phyloP scores from a whole-genome alignment of 2,113 vertebrate species.

The Gavialis gangeticus region DNA sequence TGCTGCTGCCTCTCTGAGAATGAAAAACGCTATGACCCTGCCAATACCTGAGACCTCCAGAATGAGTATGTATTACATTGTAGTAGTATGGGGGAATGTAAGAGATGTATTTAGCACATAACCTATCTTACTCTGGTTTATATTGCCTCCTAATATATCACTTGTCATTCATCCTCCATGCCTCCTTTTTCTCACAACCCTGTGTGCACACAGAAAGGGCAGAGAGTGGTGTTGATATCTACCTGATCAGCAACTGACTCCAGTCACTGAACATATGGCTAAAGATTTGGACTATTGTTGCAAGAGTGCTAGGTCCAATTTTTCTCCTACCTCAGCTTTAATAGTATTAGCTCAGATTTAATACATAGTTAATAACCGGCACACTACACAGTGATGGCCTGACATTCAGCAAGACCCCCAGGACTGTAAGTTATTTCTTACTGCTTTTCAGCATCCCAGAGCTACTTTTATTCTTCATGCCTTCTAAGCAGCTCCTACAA shows the following conservation, averaged over 20 bases:
- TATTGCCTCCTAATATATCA: neutral
- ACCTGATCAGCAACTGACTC: slow-evolving; percentile 12
- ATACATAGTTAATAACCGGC: slow-evolving; percentile 1
- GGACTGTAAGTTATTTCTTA: neutral
- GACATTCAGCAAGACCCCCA: neutral
- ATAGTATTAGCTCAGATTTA: slow-evolving; percentile 20
- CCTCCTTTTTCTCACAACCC: neutral
- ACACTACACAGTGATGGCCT: neutral
- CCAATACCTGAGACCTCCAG: neutral
- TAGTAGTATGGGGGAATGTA: too few species aligned
- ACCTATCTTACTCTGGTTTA: neutral
- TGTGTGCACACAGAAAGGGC: neutral
- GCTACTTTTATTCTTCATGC: neutral
- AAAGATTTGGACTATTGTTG: slow-evolving; percentile 19
- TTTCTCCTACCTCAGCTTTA: neutral
- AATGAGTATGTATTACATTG: neutral
- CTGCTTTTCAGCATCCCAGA: neutral
- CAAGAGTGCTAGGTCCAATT: neutral
- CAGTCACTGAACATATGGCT: neutral
- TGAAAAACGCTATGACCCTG: too few species aligned
- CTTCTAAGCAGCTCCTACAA: neutral
- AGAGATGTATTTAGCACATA: neutral
- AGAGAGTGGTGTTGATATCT: slow-evolving; percentile 9
- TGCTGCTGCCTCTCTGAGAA: neutral
- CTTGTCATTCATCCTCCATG: neutral